phyloP scores from a whole-genome alignment of 1,140 invertebrate genomes.

The Phthorimaea operculella region DNA sequence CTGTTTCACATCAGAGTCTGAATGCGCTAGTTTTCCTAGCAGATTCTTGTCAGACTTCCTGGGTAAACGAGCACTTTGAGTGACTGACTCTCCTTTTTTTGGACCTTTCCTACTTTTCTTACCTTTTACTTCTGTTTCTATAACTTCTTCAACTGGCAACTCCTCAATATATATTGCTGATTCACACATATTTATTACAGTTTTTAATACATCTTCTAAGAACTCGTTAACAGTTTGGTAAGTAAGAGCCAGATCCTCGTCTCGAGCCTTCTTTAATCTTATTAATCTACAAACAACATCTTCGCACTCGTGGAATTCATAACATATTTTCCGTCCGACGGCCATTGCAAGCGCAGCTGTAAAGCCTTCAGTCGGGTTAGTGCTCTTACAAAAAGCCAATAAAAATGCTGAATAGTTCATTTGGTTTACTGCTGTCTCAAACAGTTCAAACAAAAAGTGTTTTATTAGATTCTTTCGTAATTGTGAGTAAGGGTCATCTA shows the following conservation, averaged over 20 bases:
- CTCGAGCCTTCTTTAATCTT: conserved; percentile 45
- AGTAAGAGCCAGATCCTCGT: conserved; percentile 46
- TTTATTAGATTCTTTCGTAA: conserved; percentile 58
- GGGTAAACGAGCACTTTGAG: conserved; percentile 33
- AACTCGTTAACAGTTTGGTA: conserved; percentile 39
- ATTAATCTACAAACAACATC: conserved; percentile 48
- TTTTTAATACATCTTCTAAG: conserved; percentile 37
- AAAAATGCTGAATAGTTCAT: conserved; percentile 72
- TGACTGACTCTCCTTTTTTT: conserved; percentile 24
- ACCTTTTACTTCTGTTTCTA: conserved; percentile 45
- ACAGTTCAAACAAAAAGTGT: conserved; percentile 69
- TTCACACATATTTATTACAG: conserved; percentile 41
- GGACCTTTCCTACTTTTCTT: conserved; percentile 25
- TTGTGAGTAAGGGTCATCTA: conserved; percentile 26
- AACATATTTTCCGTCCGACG: conserved; percentile 67
- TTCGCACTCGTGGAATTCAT: conserved; percentile 54
- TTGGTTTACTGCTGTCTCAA: conserved; percentile 43
- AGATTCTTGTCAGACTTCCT: conserved; percentile 29
- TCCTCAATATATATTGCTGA: not conserved
- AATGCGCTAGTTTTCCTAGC: conserved; percentile 30
- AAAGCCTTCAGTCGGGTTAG: conserved; percentile 65
- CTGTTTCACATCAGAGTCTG: conserved; percentile 31
- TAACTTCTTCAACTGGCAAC: conserved; percentile 27
- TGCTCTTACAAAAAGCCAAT: conserved; percentile 70
- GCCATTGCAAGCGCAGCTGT: conserved; percentile 67